Evolutionary conservation across 2,888 invertebrate genomes (phyloP), one percentile per base, ranked within the genome.

Genomic region (Hirtodrosophila trivittata): DNA sequence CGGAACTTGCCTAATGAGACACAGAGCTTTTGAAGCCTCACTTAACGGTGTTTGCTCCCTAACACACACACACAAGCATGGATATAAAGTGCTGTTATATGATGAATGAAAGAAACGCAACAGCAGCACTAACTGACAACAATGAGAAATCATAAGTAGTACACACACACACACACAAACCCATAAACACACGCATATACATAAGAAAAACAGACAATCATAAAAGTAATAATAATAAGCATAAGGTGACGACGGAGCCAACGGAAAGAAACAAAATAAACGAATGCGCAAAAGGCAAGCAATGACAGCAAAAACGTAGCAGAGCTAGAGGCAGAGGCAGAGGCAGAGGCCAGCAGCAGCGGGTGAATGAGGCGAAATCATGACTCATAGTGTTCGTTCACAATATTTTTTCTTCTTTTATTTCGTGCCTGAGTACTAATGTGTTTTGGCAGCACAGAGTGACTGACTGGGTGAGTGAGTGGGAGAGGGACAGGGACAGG

Each of bases 341-440:
- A 3, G 30, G 41, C 38, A 45, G 14, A 28, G 16, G 50, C 9
- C 21, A 26, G 35, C 39, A 32, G 28, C 13, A n/a, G 35, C 35
- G 35, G 38, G 38, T n/a, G n/a, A 47, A 28, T 46, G 47, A 49
- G 49, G 57, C 67, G 45, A 74, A 83, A 86, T 84, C 82, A 86
- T 87, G 87, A 86, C 77, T 86, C 87, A 81, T 81, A 71, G 75
- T 69, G 54, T 42, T 80, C 86, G 68, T 73, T 55, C 73, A 77
- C 67, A 72, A 51, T 62, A 39, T 66, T 71, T 59, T 63, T 81
- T 71, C 77, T 75, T 71, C 66, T 72, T 72, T 80, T 76, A 75
- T 84, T 80, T 83, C 86, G 86, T 80, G 78, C 81, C 83, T 75
- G 86, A 78, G 84, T 83, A 78, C 86, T 80, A 80, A 80, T 80